Conservation (phyloP, 1,140 invertebrate genomes). For the Cherax destructor region DNA sequence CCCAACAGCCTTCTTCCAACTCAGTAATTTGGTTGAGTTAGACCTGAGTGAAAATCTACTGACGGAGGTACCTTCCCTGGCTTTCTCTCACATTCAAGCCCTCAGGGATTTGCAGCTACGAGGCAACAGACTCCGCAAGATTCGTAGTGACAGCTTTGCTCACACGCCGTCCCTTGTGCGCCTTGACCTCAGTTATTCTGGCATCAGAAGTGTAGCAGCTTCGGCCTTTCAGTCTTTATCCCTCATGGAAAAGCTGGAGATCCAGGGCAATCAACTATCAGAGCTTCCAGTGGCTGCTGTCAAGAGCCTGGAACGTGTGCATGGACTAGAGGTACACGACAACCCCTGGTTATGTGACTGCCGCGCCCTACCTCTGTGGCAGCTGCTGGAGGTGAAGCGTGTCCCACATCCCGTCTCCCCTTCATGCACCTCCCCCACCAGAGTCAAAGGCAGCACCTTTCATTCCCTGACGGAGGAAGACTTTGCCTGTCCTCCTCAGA, state of each 20-base stretch:
- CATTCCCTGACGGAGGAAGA: slow-evolving; percentile 84
- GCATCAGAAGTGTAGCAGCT: slow-evolving; percentile 84
- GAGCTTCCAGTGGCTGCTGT: slow-evolving; percentile 73
- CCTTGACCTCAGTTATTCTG: slow-evolving; percentile 88
- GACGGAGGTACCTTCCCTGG: slow-evolving; percentile 83
- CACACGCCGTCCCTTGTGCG: slow-evolving; percentile 86
- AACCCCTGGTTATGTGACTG: slow-evolving; percentile 76
- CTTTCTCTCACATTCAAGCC: slow-evolving; percentile 86
- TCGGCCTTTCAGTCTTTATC: slow-evolving; percentile 82
- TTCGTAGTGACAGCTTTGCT: slow-evolving; percentile 84
- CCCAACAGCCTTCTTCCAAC: slow-evolving; percentile 85
- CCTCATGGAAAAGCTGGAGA: slow-evolving; percentile 66
- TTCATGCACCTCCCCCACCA: slow-evolving; percentile 83
- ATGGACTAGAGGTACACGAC: slow-evolving; percentile 73
- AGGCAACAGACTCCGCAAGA: slow-evolving; percentile 87
- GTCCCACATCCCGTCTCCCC: slow-evolving; percentile 84
- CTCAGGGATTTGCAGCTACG: slow-evolving; percentile 84
- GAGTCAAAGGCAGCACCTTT: slow-evolving; percentile 82
- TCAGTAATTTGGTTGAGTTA: slow-evolving; percentile 91
- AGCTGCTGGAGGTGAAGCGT: slow-evolving; percentile 57
- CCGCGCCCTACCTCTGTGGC: slow-evolving; percentile 71
- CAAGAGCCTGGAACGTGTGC: slow-evolving; percentile 71
- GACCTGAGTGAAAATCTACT: slow-evolving; percentile 90
- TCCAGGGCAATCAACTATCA: slow-evolving; percentile 67
- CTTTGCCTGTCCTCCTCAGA: slow-evolving; percentile 88